Base-by-base conservation (phyloP, 2,797 vertebrate species). In the Chrysolophus pictus region DNA sequence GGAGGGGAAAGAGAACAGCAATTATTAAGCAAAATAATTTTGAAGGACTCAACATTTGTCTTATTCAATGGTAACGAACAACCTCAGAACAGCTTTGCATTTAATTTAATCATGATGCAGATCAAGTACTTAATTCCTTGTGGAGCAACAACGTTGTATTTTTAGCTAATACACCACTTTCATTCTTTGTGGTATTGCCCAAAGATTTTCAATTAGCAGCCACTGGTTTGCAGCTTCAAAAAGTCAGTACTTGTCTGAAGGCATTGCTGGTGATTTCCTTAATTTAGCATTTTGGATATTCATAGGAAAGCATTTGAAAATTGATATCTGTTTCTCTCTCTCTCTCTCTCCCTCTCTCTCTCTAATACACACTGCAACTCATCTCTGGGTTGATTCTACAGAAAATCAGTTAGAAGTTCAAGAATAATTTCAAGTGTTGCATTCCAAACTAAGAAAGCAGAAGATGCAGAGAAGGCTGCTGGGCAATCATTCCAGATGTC, bases 211-310 rank as follows among this genome's bases (percentile, higher is more conserved):
- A 44, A 77, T 58, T 51, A 91, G 65, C 68, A 94, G 73, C 80
- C 73, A 33, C 16, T 67, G 22, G 18, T 12, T 81, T 67, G 42
- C 76, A 91, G 75, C 63, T 95, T 87, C 55, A 87, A 33, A 72
- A 90, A 72, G 49, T 94, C 67, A 90, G 37, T 83, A 76, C 51
- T 90, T 77, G 42, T 81, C 78, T 83, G 84, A 96, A 97, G 89
- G 84, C 89, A 81, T 95, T 92, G 89, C 80, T 96, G 91, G 93
- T 95, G 95, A 90, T 94, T 88, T 87, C 46, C 55, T 94, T 96
- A 62, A 81, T 91, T 88, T 80, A 55, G 58, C 88, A 79, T 44
- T 69, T 84, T 82, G 74, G 71, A 77, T 88, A 77, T 39, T 91
- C n/a, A 35, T 33, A 87, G 63, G 81, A 86, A 87, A 92, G 49